Conservation (phyloP, 2,113 vertebrate genomes). For the Coregonus clupeaformis region DNA sequence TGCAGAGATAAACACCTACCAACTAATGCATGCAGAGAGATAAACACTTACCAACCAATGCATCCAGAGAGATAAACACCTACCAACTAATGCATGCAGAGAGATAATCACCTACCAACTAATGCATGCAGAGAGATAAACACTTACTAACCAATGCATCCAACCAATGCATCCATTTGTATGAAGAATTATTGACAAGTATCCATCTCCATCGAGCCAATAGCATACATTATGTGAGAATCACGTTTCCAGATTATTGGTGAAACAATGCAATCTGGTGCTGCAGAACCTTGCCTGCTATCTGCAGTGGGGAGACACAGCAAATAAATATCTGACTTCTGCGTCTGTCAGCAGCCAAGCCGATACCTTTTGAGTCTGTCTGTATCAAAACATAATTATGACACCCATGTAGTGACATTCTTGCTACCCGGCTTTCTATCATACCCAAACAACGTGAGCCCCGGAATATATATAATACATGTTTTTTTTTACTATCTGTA, state of each 20-base stretch:
- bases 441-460: conserved; percentile 58
- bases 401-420: conserved; percentile 66
- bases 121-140: too few species aligned
- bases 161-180: too few species aligned
- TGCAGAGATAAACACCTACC: too few species aligned
- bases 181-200: conserved; percentile 26
- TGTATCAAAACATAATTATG: conserved; percentile 67
- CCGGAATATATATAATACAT: conserved; percentile 69
- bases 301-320: conserved; percentile 12
- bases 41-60: too few species aligned
- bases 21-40: too few species aligned
- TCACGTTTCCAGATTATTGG: conserved; percentile 27
- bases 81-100: too few species aligned
- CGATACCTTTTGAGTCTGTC: conserved; percentile 48
- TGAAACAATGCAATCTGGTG: conserved; percentile 34
- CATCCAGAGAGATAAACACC: too few species aligned
- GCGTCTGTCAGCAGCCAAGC: not conserved
- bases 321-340: conserved; percentile 3
- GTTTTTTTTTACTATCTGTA: conserved; percentile 57
- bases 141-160: too few species aligned
- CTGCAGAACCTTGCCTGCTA: conserved; percentile 12
- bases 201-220: not conserved
- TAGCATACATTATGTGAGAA: not conserved
- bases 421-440: conserved; percentile 59
- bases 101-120: too few species aligned